phyloP scores from a whole-genome alignment of 2,888 invertebrate species.

The Rhagonycha lutea region DNA sequence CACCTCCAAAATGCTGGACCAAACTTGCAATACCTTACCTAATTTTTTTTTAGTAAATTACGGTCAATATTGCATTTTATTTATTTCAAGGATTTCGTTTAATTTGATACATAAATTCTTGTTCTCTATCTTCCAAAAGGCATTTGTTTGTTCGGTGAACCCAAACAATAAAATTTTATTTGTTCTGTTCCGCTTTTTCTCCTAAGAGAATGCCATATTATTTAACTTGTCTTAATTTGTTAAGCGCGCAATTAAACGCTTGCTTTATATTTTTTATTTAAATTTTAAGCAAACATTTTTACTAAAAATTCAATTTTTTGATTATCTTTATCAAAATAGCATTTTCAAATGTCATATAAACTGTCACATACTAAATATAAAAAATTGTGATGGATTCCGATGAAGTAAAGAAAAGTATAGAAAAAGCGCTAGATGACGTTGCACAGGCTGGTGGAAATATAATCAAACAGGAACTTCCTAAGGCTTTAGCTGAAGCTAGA shows the following conservation, averaged over 20 bases:
- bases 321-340: neutral
- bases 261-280: neutral
- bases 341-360: neutral
- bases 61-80: slow-evolving; percentile 22
- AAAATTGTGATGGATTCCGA: neutral
- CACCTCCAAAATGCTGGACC: slow-evolving; percentile 22
- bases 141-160: slow-evolving; percentile 4
- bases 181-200: neutral
- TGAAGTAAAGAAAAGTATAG: neutral
- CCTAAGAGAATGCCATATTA: neutral
- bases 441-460: neutral
- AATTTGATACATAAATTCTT: slow-evolving; percentile 25
- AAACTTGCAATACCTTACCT: slow-evolving; percentile 27
- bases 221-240: neutral
- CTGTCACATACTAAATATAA: neutral
- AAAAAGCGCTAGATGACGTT: neutral
- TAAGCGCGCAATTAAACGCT: neutral
- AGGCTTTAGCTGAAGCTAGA: neutral
- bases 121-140: slow-evolving; percentile 8
- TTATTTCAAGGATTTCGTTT: slow-evolving; percentile 21
- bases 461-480: neutral
- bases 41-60: slow-evolving; percentile 28
- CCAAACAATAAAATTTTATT: slow-evolving; percentile 6
- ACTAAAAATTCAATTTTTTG: neutral
- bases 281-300: neutral